Evolutionary conservation across 2,888 invertebrate genomes (phyloP).

Genomic region (Galerucella nymphaeae): DNA sequence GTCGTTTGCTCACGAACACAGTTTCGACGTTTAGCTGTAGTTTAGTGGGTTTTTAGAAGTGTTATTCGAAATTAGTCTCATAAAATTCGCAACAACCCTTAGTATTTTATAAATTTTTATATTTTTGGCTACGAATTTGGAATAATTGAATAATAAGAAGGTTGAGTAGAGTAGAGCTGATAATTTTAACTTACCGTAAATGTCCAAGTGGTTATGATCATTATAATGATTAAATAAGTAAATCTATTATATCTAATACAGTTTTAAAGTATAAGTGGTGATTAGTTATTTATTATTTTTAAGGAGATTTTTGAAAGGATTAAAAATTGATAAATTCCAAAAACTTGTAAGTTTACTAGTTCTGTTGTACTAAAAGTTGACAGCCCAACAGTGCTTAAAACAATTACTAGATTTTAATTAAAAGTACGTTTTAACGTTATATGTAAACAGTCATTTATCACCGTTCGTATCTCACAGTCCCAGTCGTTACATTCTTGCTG

Average conservation of each 20-base stretch:
- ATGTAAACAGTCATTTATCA: conserved; percentile 66
- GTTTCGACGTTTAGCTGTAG: conserved; percentile 54
- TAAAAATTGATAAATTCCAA: too few species aligned
- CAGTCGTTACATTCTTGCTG: conserved; percentile 61
- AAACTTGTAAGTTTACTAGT: background rate
- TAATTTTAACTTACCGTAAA: too few species aligned
- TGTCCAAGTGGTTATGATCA: too few species aligned
- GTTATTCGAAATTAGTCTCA: conserved; percentile 38
- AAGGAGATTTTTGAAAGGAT: too few species aligned
- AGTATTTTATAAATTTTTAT: background rate
- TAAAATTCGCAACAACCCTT: background rate
- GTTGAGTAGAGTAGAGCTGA: too few species aligned
- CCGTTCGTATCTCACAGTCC: conserved; percentile 59
- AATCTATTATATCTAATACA: too few species aligned
- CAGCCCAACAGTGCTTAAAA: conserved; percentile 61
- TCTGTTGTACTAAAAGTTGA: conserved; percentile 54
- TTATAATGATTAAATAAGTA: too few species aligned
- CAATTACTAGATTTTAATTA: conserved; percentile 67
- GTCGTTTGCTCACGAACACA: conserved; percentile 60
- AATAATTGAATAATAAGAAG: too few species aligned
- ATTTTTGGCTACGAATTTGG: background rate
- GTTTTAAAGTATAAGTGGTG: too few species aligned
- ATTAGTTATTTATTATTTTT: too few species aligned
- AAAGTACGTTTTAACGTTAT: conserved; percentile 64
- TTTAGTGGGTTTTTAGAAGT: conserved; percentile 64